Percentiles rank a stretch among this genome's conserved stretches.
These are phyloP conservation scores for Endotricha flammealis DNA, from an alignment of 2,888 invertebrate species.

Conservation along the genomic window DNA sequence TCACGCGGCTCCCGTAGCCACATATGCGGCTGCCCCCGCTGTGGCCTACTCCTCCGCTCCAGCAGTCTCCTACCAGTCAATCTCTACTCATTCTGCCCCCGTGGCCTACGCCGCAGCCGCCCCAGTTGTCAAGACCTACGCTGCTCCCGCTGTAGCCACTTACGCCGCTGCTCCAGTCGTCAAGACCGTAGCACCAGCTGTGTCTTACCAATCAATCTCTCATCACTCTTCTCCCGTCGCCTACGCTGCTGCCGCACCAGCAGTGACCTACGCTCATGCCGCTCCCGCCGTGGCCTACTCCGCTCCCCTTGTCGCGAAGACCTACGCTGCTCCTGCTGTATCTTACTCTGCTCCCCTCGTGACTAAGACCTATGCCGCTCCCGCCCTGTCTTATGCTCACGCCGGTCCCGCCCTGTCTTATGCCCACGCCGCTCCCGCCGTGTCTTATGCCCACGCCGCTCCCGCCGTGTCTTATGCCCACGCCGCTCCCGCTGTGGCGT, in stretches of 20 bases:
- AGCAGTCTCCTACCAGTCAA: slow-evolving; percentile 36
- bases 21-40: slow-evolving; percentile 8
- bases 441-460: slow-evolving; percentile 24
- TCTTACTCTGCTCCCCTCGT: slow-evolving; percentile 34
- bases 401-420: slow-evolving; percentile 19
- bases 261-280: slow-evolving; percentile 30
- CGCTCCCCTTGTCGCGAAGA: slow-evolving; percentile 28
- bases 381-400: slow-evolving; percentile 18
- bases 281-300: slow-evolving; percentile 31
- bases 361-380: slow-evolving; percentile 23
- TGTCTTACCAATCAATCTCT: slow-evolving; percentile 39
- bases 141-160: slow-evolving; percentile 34
- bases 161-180: slow-evolving; percentile 27
- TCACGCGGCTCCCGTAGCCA: slow-evolving; percentile 42
- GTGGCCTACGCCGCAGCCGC: slow-evolving; percentile 54
- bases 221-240: slow-evolving; percentile 53
- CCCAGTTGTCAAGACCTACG: slow-evolving; percentile 44
- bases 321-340: slow-evolving; percentile 37
- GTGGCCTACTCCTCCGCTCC: slow-evolving; percentile 41
- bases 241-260: slow-evolving; percentile 43
- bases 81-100: slow-evolving; percentile 39
- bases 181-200: slow-evolving; percentile 43
- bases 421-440: slow-evolving; percentile 33
- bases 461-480: slow-evolving; percentile 18
- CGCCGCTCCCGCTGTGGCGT: slow-evolving; percentile 27